Base-by-base conservation (phyloP, 2,888 invertebrate species). In the Abrostola tripartita region DNA sequence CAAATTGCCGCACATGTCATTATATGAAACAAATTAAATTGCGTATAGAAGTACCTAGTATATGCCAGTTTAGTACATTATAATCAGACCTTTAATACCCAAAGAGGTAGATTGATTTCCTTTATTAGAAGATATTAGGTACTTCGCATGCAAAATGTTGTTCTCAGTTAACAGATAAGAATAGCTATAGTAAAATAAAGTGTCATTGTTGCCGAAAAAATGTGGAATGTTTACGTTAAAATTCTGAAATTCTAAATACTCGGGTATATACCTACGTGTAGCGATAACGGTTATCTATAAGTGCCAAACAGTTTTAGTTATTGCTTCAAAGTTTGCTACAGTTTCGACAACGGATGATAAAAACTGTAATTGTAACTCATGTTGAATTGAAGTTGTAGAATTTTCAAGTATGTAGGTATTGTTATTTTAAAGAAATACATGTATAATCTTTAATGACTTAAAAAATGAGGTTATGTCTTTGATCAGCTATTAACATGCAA, bases 221-320 rank as follows among this genome's bases (percentile, higher is more conserved):
- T 5, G 40, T 40, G 40, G n/a, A 9, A 38, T 49, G n/a, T 11
- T 6, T 38, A 24, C 24, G 24, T 24, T 24, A 24, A 35, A 8
- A 38, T 38, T 49, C 14, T 7, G 24, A 14, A 14, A 47, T 35
- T 57, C 41, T 37, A 54, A 41, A 49, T 50, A 55, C 10, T 64
- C 52, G 51, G 44, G 69, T 61, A 54, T 62, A 44, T 69, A n/a
- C n/a, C n/a, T n/a, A 71, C 71, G 49, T 65, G 56, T 47, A 60
- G 52, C 47, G 74, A 74, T 84, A 85, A 79, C 76, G 57, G 75
- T 79, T 85, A 82, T 85, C 82, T 81, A 60, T 75, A 77, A 84
- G 79, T 81, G 81, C 65, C 54, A 66, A 68, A 68, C 74, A 70
- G 72, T 78, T 69, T 75, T 77, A 63, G 67, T 58, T 78, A 76